Conservation (phyloP, 2,888 invertebrate species). For the Ophraella communa region DNA sequence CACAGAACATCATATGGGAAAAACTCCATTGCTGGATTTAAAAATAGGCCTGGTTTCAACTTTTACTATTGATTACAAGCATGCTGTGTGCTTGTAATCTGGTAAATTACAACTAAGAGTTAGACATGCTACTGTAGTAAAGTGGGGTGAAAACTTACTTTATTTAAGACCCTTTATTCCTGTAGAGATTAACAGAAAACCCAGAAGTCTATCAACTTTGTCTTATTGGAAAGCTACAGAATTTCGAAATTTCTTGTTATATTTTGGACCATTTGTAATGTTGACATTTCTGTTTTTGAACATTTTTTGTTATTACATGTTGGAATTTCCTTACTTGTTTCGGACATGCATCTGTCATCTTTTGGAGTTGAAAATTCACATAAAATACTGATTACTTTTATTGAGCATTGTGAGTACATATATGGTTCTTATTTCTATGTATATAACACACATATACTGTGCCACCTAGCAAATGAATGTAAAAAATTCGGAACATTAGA, state of each 20-base stretch:
- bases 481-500: slow-evolving; percentile 21
- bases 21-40: slow-evolving; percentile 19
- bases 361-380: too few relatives aligned
- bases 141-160: too few relatives aligned
- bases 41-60: slow-evolving; percentile 10
- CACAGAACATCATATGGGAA: slow-evolving; percentile 12
- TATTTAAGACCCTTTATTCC: not conserved
- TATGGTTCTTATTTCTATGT: slow-evolving; percentile 12
- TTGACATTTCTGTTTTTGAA: not conserved
- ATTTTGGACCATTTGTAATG: too few relatives aligned
- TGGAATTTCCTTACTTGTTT: not conserved
- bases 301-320: not conserved
- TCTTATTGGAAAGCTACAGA: slow-evolving; percentile 1
- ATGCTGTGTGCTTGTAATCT: not conserved
- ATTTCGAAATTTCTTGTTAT: not conserved
- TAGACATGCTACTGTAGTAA: too few relatives aligned
- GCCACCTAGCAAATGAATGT: slow-evolving; percentile 19
- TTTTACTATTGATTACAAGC: not conserved
- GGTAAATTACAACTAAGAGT: not conserved
- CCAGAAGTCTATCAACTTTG: not conserved
- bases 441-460: slow-evolving; percentile 25
- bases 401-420: too few relatives aligned
- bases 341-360: not conserved
- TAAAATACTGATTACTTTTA: too few relatives aligned
- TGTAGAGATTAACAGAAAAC: not conserved